phyloP scores from a whole-genome alignment of 2,113 vertebrate species.

The Centropus unirufus region DNA sequence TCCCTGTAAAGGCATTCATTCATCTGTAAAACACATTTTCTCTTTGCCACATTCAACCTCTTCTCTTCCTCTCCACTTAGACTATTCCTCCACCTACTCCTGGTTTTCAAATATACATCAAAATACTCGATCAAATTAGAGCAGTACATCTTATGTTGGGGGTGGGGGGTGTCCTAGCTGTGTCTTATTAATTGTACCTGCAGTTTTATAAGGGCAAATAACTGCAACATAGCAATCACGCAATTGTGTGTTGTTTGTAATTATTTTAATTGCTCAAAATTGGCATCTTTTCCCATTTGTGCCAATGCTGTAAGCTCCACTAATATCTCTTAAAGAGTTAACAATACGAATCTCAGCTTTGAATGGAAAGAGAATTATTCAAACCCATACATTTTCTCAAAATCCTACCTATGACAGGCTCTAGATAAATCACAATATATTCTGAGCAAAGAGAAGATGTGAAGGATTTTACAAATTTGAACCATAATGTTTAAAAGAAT shows the following conservation, averaged over 20 bases:
- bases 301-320: not conserved
- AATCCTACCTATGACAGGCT: not conserved
- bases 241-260: not conserved
- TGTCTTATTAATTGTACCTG: not conserved
- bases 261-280: not conserved
- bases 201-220: not conserved
- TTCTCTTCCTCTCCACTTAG: not conserved
- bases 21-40: not conserved
- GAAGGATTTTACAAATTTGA: not conserved
- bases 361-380: not conserved
- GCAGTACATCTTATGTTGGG: not conserved
- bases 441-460: not conserved
- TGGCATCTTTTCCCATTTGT: not conserved
- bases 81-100: not conserved
- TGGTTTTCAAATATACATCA: not conserved
- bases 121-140: not conserved
- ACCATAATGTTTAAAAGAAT: not conserved
- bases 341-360: not conserved
- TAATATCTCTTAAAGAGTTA: not conserved
- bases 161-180: not conserved
- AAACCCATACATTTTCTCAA: not conserved
- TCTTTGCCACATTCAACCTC: not conserved
- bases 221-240: not conserved
- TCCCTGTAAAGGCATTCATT: not conserved
- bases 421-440: not conserved